phyloP scores from a whole-genome alignment of 2,113 vertebrate genomes.

The Burhinus oedicnemus region DNA sequence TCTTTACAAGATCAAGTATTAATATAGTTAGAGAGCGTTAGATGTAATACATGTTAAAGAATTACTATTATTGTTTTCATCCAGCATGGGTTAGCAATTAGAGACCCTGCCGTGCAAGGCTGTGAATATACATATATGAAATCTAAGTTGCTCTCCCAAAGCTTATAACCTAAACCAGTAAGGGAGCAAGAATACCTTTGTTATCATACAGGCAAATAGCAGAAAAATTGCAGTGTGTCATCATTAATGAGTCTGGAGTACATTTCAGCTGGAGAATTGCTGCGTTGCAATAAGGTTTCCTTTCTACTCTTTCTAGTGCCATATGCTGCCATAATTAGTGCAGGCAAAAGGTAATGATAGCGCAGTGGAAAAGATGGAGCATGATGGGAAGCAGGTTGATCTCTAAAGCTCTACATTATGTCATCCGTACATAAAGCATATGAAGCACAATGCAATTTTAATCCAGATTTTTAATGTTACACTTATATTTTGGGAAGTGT shows the following conservation, averaged over 20 bases:
- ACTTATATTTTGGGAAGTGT: not conserved
- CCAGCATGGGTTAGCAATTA: too few relatives aligned
- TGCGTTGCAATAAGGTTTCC: not conserved
- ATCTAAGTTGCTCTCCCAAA: not conserved
- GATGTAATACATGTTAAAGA: not conserved
- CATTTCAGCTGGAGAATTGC: not conserved
- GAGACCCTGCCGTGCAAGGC: not conserved
- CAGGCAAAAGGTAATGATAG: constrained; percentile 20
- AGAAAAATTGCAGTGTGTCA: not conserved
- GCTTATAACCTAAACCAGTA: not conserved
- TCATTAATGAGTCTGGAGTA: not conserved
- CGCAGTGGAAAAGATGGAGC: not conserved
- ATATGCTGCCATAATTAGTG: constrained; percentile 43
- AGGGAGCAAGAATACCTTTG: not conserved
- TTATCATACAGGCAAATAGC: not conserved
- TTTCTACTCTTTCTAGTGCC: not conserved
- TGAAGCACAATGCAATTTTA: not conserved
- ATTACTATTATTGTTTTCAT: not conserved
- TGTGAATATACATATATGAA: not conserved
- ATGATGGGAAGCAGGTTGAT: not conserved
- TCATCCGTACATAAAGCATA: not conserved
- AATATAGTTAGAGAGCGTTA: not conserved
- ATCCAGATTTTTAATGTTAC: not conserved
- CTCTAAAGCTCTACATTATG: not conserved
- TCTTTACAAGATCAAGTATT: not conserved